Evolutionary conservation across 2,888 invertebrate species (phyloP).

Genomic region (Chrysina gloriosa): DNA sequence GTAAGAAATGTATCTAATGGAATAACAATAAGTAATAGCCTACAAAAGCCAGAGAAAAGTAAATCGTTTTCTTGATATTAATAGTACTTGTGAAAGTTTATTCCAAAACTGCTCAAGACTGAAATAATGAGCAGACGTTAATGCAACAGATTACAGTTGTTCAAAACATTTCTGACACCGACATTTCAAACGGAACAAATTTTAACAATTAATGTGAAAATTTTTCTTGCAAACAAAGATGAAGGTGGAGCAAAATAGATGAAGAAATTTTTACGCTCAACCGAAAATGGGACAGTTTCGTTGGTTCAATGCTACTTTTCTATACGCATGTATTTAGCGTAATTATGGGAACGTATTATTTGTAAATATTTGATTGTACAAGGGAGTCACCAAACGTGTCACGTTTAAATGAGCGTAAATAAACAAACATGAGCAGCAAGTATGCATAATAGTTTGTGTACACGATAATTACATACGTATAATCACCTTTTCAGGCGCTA

Average conservation of each 20-base stretch:
- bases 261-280: background rate
- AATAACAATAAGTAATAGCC: too few relatives aligned
- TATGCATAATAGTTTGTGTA: background rate
- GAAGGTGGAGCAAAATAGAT: background rate
- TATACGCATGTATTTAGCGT: background rate
- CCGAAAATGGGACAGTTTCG: background rate
- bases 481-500: background rate
- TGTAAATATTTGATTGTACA: background rate
- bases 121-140: background rate
- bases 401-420: background rate
- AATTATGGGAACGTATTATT: background rate
- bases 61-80: background rate
- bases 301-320: background rate
- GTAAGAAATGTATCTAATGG: too few relatives aligned
- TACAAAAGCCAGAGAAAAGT: too few relatives aligned
- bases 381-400: background rate
- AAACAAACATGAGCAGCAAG: background rate
- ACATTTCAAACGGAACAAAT: slow-evolving; percentile 10
- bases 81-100: background rate
- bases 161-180: background rate
- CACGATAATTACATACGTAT: background rate
- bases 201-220: slow-evolving; percentile 13
- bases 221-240: slow-evolving; percentile 6
- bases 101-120: background rate
- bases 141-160: background rate